These are phyloP conservation scores for Dryocosmus kuriphilus DNA, from an alignment of 2,888 invertebrate species.

Conservation along the genomic window DNA sequence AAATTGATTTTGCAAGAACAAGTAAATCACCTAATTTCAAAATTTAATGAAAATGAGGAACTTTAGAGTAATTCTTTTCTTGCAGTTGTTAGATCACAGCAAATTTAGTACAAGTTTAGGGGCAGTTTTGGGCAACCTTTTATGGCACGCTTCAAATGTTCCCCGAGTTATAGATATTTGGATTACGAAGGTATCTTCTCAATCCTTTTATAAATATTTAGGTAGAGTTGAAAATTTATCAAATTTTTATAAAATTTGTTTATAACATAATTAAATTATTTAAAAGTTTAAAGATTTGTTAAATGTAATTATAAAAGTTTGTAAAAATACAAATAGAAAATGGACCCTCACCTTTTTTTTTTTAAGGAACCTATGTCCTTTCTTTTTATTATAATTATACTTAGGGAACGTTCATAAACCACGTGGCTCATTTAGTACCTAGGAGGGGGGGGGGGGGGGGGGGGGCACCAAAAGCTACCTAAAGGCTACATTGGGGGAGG, in stretches of 20 bases:
- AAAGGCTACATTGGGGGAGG: too few species aligned
- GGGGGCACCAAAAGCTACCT: too few species aligned
- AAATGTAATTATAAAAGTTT: neutral
- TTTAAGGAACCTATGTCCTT: neutral
- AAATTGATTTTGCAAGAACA: conserved; percentile 19
- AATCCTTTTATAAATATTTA: conserved; percentile 15
- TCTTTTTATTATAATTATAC: too few species aligned
- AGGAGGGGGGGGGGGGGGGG: too few species aligned
- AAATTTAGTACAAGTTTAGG: conserved; percentile 75
- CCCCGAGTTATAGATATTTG: conserved; percentile 70
- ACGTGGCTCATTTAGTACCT: too few species aligned
- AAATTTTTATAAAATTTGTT: neutral
- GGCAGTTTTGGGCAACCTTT: conserved; percentile 73
- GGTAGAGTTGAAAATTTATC: neutral
- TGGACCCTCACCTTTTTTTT: neutral
- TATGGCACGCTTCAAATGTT: conserved; percentile 74
- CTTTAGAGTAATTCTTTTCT: conserved; percentile 32
- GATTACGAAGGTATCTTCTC: conserved; percentile 67
- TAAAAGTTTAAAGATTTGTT: neutral
- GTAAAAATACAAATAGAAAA: neutral
- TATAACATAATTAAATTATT: neutral
- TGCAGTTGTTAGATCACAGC: conserved; percentile 69
- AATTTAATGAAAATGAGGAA: neutral
- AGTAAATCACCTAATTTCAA: conserved; percentile 11
- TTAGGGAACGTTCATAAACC: too few species aligned